Conservation (phyloP, 2,797 vertebrate species). For the Leucoraja ocellata region DNA sequence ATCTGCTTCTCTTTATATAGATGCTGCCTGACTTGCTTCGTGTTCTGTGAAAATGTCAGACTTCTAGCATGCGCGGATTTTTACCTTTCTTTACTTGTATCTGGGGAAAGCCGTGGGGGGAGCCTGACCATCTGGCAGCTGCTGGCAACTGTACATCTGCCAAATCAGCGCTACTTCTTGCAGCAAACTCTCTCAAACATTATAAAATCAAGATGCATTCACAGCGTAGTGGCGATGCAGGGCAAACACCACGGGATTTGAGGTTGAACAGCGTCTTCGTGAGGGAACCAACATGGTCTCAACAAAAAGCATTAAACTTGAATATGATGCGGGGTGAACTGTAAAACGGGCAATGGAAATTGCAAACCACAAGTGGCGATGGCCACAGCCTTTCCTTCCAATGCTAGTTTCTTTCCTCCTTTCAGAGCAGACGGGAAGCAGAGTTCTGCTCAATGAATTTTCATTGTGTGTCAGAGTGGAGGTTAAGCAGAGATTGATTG, state of each 20-base stretch:
- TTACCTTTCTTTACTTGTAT: background rate
- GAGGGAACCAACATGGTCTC: background rate
- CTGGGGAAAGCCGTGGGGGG: background rate
- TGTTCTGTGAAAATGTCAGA: too few relatives aligned
- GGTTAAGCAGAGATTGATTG: slow-evolving; percentile 28
- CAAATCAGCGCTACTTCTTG: background rate
- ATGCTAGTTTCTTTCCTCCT: background rate
- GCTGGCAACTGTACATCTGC: slow-evolving; percentile 45
- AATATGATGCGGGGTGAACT: background rate
- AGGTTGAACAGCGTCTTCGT: background rate
- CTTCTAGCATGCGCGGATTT: too few relatives aligned
- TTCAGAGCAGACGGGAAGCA: background rate
- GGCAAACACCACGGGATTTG: background rate
- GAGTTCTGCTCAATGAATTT: slow-evolving; percentile 6
- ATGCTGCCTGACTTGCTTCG: too few relatives aligned
- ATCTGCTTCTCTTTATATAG: too few relatives aligned
- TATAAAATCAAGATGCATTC: background rate
- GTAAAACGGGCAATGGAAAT: background rate
- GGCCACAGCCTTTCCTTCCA: background rate
- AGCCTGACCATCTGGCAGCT: background rate
- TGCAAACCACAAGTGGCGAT: background rate
- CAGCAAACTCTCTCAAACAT: background rate
- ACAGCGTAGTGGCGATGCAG: too few relatives aligned
- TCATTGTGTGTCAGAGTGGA: background rate
- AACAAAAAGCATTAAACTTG: background rate